Percentiles rank a stretch among this genome's conserved stretches.
These are phyloP conservation scores for Varecia variegata DNA, from an alignment of 2,797 vertebrate species.

Conservation along the genomic window DNA sequence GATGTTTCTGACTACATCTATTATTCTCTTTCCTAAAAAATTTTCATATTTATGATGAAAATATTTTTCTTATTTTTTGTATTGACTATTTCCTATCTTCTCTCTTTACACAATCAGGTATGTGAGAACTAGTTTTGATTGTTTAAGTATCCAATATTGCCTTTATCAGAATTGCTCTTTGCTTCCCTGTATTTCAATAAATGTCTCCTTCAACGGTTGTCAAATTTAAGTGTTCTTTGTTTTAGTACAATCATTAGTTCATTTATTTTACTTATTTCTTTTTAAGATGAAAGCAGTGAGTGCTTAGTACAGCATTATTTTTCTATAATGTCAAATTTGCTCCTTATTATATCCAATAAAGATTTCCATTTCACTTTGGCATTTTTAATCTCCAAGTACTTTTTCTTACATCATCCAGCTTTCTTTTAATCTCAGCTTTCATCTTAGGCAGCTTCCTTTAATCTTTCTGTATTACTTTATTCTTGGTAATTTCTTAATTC, in stretches of 20 bases:
- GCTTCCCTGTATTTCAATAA: not conserved
- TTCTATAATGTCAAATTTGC: not conserved
- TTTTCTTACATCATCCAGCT: not conserved
- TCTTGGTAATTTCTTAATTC: not conserved
- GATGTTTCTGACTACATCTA: not conserved
- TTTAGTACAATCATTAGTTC: not conserved
- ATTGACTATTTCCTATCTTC: not conserved
- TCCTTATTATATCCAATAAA: not conserved
- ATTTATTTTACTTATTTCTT: not conserved
- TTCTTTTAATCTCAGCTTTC: not conserved
- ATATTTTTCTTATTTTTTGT: not conserved
- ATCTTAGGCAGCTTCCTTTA: not conserved
- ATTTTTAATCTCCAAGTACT: not conserved
- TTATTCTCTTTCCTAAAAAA: not conserved
- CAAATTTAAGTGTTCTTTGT: not conserved
- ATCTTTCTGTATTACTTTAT: not conserved
- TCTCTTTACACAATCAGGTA: not conserved
- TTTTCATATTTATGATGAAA: not conserved
- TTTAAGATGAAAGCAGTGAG: not conserved
- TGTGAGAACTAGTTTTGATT: not conserved
- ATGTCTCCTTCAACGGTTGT: not conserved
- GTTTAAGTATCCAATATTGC: not conserved
- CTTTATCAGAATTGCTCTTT: not conserved
- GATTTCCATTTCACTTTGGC: not conserved
- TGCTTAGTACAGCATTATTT: not conserved